Evolutionary conservation across 2,888 invertebrate species (phyloP), one percentile per base, ranked within the genome.

Genomic region (Pachliopta kotzebuea): DNA sequence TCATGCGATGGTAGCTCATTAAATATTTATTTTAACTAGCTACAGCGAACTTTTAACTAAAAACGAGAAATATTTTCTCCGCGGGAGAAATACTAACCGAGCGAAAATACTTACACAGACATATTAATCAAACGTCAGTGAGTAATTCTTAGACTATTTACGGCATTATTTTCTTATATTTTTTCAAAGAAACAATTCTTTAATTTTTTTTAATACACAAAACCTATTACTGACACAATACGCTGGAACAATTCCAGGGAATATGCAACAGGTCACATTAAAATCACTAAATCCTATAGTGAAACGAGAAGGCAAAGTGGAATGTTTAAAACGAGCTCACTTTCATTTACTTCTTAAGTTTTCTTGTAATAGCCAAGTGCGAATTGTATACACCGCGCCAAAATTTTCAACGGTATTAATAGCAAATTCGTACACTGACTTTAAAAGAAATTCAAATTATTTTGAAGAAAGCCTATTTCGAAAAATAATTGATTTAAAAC

Each of bases 181-280:
- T 52, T 14, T 21, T 14, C 11, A 21, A 37, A 42, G n/a, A 20
- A 31, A 56, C 20, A 58, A 18, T 23, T 29, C 7, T 4, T 29
- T 21, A 57, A 20, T 49, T 17, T 42, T 26, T 4, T 20, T 62
- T 62, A 59, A 62, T 59, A 56, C 59, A 55, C n/a, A 59, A 31
- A 58, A 54, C n/a, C 61, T 61, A 65, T 65, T 62, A 66, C 55
- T 50, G 55, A 52, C 59, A 31, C 62, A 62, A 62, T 23, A 65
- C 45, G 59, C 65, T 66, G 65, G 65, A 66, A 66, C 65, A 56
- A 59, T 66, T 66, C 65, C 65, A 66, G 62, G 45, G 52, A 62
- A 59, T 55, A 62, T 62, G 65, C 65, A 66, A 66, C 65, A 66
- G 62, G 65, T 66, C 57, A 62, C 65, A 66, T 66, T 66, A 62